Base-by-base conservation (phyloP, 2,113 vertebrate species). In the Scopus umbretta region DNA sequence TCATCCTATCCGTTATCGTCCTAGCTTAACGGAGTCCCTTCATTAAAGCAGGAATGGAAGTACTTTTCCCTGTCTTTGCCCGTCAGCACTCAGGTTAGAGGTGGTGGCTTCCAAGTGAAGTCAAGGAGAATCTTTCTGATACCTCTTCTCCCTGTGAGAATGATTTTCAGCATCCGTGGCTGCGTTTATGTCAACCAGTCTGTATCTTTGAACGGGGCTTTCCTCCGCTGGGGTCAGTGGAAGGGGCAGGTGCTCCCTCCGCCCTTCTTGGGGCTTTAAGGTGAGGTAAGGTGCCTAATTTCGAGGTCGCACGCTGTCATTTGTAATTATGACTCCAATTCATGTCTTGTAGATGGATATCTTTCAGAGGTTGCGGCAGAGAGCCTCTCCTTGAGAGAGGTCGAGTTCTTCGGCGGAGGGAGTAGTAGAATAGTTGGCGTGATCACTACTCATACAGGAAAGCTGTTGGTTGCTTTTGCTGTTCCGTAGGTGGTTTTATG, bases 151-250 rank as follows among this genome's bases (percentile, higher is more conserved):
- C 23, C 38, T 6, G 0, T 16, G 50, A 50, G 26, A 26, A 29
- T 62, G 1, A 5, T 50, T 94, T 87, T 38, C 72, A 66, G 8
- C 32, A 6, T 27, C 61, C 14, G 0, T 19, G 36, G 47, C n/a
- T 55, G 25, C 32, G 1, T 52, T 47, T 16, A 0, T 13, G 1
- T 55, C 27, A 68, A 3, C 6, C 3, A 2, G 25, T n/a, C n/a
- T 23, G 0, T 12, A 0, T 10, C 15, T 26, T 10, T 11, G 16
- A 45, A 21, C 4, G 23, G 50, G 32, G 7, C 42, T 55, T 14
- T 67, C 59, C 67, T 36, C 29, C 30, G 0, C 1, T 25, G 49
- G 59, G 42, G 40, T 30, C 34, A 17, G 34, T 3, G 34, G 30
- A 25, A 16, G 70, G 2, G 23, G n/a, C 23, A 16, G 32, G 18